Percentiles rank a stretch among this genome's conserved stretches.
Conservation (phyloP, 2,888 invertebrate species). For the Helobdella robusta region DNA sequence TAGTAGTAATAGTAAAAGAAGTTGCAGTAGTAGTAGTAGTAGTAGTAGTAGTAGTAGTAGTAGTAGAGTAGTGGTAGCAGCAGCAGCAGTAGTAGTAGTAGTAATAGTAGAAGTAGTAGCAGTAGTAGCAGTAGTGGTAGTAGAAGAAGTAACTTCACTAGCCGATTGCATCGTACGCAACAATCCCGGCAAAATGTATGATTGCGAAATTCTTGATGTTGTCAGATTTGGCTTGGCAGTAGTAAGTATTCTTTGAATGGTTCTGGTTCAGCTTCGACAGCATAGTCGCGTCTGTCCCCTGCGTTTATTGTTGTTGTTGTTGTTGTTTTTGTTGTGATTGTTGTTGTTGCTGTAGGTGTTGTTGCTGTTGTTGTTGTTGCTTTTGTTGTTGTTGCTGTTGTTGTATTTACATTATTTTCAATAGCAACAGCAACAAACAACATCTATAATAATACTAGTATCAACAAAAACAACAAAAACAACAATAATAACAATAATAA, state of each 20-base stretch:
- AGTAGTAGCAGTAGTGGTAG: not conserved
- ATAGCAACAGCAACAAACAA: too few species aligned
- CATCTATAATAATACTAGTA: too few species aligned
- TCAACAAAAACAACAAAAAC: too few species aligned
- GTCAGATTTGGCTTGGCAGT: slow-evolving; percentile 92
- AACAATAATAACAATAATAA: too few species aligned
- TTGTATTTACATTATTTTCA: too few species aligned
- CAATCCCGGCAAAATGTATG: slow-evolving; percentile 95
- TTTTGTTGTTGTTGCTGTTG: too few species aligned
- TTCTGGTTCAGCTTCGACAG: slow-evolving; percentile 91
- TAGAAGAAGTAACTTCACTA: slow-evolving; percentile 32
- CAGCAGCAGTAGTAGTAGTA: not conserved
- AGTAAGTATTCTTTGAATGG: slow-evolving; percentile 82
- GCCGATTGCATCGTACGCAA: slow-evolving; percentile 90
- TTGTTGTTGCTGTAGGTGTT: too few species aligned
- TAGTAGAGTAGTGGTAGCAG: not conserved
- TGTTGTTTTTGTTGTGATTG: too few species aligned
- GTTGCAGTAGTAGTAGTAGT: not conserved
- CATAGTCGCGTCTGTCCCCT: slow-evolving; percentile 94
- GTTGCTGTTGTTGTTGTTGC: too few species aligned
- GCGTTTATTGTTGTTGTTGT: too few species aligned
- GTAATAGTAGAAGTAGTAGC: not conserved
- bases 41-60: not conserved
- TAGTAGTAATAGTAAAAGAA: too few species aligned
- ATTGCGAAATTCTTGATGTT: slow-evolving; percentile 92